Evolutionary conservation across 2,113 vertebrate genomes (phyloP), one percentile per base, ranked within the genome.

Genomic region (Pelvicachromis taeniatus): DNA sequence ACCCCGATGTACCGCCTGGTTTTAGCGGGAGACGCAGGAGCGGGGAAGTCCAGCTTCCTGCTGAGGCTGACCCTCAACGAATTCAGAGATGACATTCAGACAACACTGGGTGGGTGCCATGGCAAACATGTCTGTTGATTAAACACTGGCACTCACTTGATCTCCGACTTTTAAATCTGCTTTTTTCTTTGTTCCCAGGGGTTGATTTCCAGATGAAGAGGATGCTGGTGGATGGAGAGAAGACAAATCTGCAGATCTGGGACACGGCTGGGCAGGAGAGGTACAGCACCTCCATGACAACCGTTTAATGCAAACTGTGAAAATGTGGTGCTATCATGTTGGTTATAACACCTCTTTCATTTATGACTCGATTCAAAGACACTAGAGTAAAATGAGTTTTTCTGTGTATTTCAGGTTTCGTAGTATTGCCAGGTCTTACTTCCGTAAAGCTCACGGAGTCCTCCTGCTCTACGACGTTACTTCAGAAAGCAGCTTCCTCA

Each of bases 151-250:
- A 2, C 29, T 17, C 10, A 56, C 42, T 80, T 54, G 29, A 33
- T n/a, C 21, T 81, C 26, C 78, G 40, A 77, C 1, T 1, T 73
- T 23, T 63, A 11, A 70, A 77, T 48, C 16, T 17, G 5, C 4
- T 48, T 70, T 52, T 2, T 19, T 52, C 4, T 45, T 16, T 77
- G 5, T 81, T 82, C 78, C 48, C 80, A 97, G 95, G 95, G 19
- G 95, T 96, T n/a, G 96, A 96, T 83, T 97, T 97, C 90, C 95
- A 97, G 75, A 94, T 96, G 19, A 97, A 97, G 91, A 96, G 94
- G 91, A 94, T 97, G 94, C 79, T 96, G 3, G 96, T 96, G 54
- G 96, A 97, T 13, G 91, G 96, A 23, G 94, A 97, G 61, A 94
- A 93, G 87, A 96, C 94, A 0, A 94, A 77, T 0, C 84, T 97